Base-by-base conservation (phyloP, 2,888 invertebrate species). In the Augiades crinisus region DNA sequence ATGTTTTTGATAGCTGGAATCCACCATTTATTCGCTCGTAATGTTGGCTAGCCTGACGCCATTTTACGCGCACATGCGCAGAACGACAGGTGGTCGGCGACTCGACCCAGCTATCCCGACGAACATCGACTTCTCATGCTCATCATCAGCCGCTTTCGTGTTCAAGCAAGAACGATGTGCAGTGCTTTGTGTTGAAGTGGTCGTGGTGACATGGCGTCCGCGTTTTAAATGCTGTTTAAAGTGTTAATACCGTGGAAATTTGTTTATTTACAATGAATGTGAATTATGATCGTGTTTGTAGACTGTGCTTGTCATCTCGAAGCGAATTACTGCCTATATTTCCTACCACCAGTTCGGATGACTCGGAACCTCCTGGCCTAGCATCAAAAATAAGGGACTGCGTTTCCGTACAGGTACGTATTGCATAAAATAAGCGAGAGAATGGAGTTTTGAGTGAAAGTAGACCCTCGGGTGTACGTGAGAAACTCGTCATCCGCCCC, bases 361-460 rank as follows among this genome's bases (percentile, higher is more conserved):
- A 84, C 75, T 74, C 83, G 75, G 89, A 89, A 73, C 76, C 90
- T 78, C 72, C 79, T 80, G 79, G 90, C 72, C 86, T 94, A 66
- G 91, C 89, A 57, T 89, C 89, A 60, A 93, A 92, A 90, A 94
- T 94, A 74, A 90, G 90, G 72, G 90, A 91, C 70, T 92, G 91
- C 70, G 86, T 94, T 63, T 90, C 92, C 54, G 91, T 94, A 59
- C 91, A 94, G 92, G 94, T 94, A 84, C 76, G 92, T 85, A 74
- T 68, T 71, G 59, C 70, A 58, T 64, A 68, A 74, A 79, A 76
- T 79, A 74, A 72, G 70, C 65, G 66, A 64, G 70, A 72, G 64
- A 74, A 67, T 68, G 72, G 68, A 70, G 84, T 80, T 81, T 80
- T 75, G 66, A 86, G 89, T 89, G 89, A 89, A 89, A 89, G 89